Evolutionary conservation across 2,888 invertebrate species (phyloP).

Genomic region (Cactoblastis cactorum): DNA sequence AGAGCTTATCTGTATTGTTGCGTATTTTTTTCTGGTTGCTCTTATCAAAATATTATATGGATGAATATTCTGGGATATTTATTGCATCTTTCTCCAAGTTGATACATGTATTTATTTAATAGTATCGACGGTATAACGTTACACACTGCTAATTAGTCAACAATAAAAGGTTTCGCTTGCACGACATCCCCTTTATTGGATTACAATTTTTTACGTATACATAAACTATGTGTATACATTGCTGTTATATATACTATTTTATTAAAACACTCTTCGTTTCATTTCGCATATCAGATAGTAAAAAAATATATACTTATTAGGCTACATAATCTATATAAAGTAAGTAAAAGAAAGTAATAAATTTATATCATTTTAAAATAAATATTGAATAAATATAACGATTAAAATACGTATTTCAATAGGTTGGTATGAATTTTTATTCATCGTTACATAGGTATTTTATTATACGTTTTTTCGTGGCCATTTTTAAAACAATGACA

Average conservation of each 20-base stretch:
- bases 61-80: background rate
- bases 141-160: background rate
- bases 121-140: background rate
- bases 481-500: too few species aligned
- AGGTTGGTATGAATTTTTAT: too few species aligned
- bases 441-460: too few species aligned
- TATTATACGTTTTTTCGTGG: too few species aligned
- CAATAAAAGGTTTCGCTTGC: constrained; percentile 2
- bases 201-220: background rate
- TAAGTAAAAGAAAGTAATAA: too few species aligned
- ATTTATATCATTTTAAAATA: too few species aligned
- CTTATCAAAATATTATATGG: background rate
- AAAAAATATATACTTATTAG: too few species aligned
- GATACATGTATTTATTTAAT: background rate
- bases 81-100: background rate
- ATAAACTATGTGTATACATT: background rate
- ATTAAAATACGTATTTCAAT: too few species aligned
- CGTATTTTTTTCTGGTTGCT: background rate
- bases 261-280: too few species aligned
- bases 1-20: background rate
- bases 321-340: too few species aligned
- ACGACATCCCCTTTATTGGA: constrained; percentile 7
- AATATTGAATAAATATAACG: too few species aligned
- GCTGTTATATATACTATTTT: background rate
- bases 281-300: too few species aligned